Conservation (phyloP, 2,888 invertebrate species). For the Calameuta pallipes region DNA sequence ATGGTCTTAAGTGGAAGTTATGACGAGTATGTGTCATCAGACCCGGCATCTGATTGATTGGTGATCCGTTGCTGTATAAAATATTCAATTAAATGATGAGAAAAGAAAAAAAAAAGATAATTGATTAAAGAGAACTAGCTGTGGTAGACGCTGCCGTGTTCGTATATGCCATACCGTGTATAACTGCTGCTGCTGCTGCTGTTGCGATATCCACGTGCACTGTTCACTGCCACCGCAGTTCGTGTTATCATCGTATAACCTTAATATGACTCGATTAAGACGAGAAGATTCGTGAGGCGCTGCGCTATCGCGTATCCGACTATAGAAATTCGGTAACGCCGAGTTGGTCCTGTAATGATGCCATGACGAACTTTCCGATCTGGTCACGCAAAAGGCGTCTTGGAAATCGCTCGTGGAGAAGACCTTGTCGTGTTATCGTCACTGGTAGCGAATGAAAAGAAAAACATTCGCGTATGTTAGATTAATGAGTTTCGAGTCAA, state of each 20-base stretch:
- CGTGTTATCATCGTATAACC: conserved; percentile 60
- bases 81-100: conserved; percentile 9
- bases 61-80: neutral
- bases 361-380: too few relatives aligned
- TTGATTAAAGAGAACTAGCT: conserved; percentile 46
- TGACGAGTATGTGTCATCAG: neutral
- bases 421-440: too few relatives aligned
- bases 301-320: too few relatives aligned
- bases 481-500: too few relatives aligned
- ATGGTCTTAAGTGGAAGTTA: too few relatives aligned
- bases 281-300: neutral
- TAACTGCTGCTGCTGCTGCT: conserved; percentile 56
- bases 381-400: too few relatives aligned
- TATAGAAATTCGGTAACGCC: too few relatives aligned
- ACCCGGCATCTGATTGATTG: neutral
- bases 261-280: conserved; percentile 41
- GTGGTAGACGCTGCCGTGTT: conserved; percentile 63
- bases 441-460: too few relatives aligned
- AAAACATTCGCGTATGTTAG: too few relatives aligned
- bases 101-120: conserved; percentile 11
- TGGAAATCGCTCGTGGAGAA: too few relatives aligned
- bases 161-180: conserved; percentile 58
- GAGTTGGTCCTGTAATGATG: too few relatives aligned
- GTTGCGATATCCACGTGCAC: conserved; percentile 63
- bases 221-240: conserved; percentile 66